Percentiles rank a stretch among this genome's conserved stretches.
Evolutionary conservation across 2,888 invertebrate species (phyloP).

Genomic region (Drosophila melanosoma): DNA sequence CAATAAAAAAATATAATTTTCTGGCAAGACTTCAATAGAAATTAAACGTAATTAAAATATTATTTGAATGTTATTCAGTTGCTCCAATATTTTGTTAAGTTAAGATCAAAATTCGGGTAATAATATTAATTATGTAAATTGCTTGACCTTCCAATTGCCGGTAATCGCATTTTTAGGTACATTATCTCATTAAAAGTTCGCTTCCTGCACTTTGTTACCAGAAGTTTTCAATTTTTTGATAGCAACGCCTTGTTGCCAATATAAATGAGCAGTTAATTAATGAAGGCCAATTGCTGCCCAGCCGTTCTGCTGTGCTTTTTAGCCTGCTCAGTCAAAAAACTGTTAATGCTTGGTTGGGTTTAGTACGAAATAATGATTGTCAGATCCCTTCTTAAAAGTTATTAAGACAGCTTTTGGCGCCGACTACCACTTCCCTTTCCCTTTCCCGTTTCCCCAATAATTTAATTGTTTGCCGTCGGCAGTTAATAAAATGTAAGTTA

Average conservation of each 20-base stretch:
- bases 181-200: constrained; percentile 72
- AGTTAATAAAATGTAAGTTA: constrained; percentile 56
- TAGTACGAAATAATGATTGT: constrained; percentile 60
- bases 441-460: constrained; percentile 47
- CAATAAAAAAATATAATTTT: background rate
- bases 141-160: constrained; percentile 67
- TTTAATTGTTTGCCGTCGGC: constrained; percentile 68
- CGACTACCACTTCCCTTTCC: background rate
- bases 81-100: background rate
- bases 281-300: constrained; percentile 36
- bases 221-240: constrained; percentile 55
- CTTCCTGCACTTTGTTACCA: constrained; percentile 12
- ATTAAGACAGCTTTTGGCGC: constrained; percentile 12
- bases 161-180: constrained; percentile 58
- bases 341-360: background rate
- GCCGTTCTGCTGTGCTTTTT: background rate
- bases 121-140: constrained; percentile 71
- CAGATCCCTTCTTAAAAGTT: constrained; percentile 62
- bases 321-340: constrained; percentile 8
- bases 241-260: constrained; percentile 34
- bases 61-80: background rate
- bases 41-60: background rate
- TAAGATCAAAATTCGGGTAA: constrained; percentile 26
- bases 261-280: constrained; percentile 76
- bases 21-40: background rate